Base-by-base conservation (phyloP, 2,888 invertebrate species). In the Papilio gigon region DNA sequence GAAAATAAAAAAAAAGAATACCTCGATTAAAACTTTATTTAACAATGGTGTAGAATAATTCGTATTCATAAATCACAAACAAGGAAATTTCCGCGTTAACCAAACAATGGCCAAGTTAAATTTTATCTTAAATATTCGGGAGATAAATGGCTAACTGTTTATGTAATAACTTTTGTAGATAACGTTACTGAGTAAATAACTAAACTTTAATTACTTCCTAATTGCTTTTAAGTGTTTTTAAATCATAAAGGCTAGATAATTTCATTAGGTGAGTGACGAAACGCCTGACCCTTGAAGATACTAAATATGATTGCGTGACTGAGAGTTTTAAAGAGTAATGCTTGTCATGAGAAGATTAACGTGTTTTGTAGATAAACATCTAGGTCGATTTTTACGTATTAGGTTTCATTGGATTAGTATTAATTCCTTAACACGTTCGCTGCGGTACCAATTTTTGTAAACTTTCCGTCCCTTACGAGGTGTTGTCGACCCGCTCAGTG, bases 121-220 rank as follows among this genome's bases (percentile, higher is more conserved):
- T 33, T 65, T 58, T n/a, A 50, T 40, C 53, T 40, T n/a, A 60
- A 47, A 50, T 50, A 66, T 59, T 30, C 25, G 11, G 14, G 9
- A 47, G 66, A 66, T 60, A 66, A 60, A 66, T 60, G n/a, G 12
- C 27, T 37, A 60, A 66, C 17, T 22, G 59, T 12, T 47, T 25
- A 1, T 14, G 20, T 35, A 35, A 66, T 60, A 60, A 50, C 17
- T 25, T 37, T 14, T 12, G 40, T 44, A 33, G 50, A 50, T 58
- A 65, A 22, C 65, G 20, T 44, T 20, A 30, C 53, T 35, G 35
- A 20, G 64, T 35, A 37, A 6, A 47, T 66, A 59, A 59, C 33
- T 44, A 25, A 25, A 59, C 14, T 59, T 27, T 12, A 47, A 35
- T 35, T 66, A 25, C 27, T 44, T 25, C 42, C 44, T 66, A 59